Evolutionary conservation across 92 coral and sea anemone species (phyloP).

Genomic region (Palythoa heliodiscus): DNA sequence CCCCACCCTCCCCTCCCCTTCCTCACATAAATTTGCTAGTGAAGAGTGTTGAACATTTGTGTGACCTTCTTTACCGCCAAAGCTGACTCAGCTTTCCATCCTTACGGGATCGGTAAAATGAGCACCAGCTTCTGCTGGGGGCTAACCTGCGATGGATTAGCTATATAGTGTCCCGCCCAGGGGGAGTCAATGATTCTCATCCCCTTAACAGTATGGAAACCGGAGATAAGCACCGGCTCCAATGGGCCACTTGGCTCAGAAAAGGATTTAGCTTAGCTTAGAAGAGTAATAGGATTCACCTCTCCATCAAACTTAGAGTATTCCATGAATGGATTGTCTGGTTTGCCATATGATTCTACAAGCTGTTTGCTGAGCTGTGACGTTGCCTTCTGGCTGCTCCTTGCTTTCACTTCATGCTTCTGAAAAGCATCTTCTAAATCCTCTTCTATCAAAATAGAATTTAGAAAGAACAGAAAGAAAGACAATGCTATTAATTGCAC

Average conservation of each 20-base stretch:
- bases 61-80: too few species aligned
- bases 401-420: slow-evolving; percentile 76
- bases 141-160: too few species aligned
- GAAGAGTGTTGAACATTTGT: too few species aligned
- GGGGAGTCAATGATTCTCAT: too few species aligned
- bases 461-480: background rate
- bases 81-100: too few species aligned
- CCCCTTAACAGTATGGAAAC: too few species aligned
- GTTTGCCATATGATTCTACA: slow-evolving; percentile 74
- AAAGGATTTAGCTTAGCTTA: too few species aligned
- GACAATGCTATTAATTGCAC: background rate
- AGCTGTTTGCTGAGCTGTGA: slow-evolving; percentile 81
- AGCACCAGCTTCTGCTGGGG: too few species aligned
- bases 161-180: too few species aligned
- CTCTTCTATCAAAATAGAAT: slow-evolving; percentile 47
- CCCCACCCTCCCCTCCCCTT: background rate
- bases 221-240: too few species aligned
- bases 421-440: slow-evolving; percentile 72
- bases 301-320: slow-evolving; percentile 98
- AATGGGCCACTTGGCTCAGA: too few species aligned
- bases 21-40: background rate
- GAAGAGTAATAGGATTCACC: slow-evolving; percentile 45
- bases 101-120: too few species aligned
- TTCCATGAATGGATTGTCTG: slow-evolving; percentile 85
- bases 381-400: slow-evolving; percentile 49